A percentile compares a stretch with the other conserved stretches of the same genome.
Evolutionary conservation across 2,888 invertebrate species (phyloP).

Genomic region (Leptothorax acervorum): DNA sequence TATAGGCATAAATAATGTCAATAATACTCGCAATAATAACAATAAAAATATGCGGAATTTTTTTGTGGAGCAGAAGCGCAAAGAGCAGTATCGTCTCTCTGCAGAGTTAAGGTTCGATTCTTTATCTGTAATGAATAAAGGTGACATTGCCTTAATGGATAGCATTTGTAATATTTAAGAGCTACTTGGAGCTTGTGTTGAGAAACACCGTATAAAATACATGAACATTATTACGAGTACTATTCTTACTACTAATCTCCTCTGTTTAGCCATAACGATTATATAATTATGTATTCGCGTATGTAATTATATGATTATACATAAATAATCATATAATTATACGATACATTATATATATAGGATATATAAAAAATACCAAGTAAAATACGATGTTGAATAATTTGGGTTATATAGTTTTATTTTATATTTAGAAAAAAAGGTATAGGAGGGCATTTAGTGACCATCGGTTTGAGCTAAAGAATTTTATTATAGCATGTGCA

Average conservation of each 20-base stretch:
- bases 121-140: slow-evolving; percentile 68
- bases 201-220: slow-evolving; percentile 78
- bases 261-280: slow-evolving; percentile 78
- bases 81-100: slow-evolving; percentile 32
- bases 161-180: slow-evolving; percentile 67
- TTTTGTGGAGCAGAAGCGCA: slow-evolving; percentile 50
- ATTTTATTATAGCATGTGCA: slow-evolving; percentile 75
- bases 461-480: slow-evolving; percentile 81
- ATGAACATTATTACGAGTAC: slow-evolving; percentile 79
- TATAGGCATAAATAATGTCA: slow-evolving; percentile 37
- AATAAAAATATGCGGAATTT: slow-evolving; percentile 34
- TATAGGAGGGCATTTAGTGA: slow-evolving; percentile 72
- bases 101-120: slow-evolving; percentile 58
- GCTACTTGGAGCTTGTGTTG: slow-evolving; percentile 73
- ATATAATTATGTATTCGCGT: slow-evolving; percentile 58
- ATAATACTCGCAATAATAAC: slow-evolving; percentile 53
- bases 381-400: slow-evolving; percentile 70
- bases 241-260: slow-evolving; percentile 80
- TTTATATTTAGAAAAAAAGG: slow-evolving; percentile 70
- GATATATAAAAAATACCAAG: slow-evolving; percentile 74
- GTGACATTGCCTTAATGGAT: slow-evolving; percentile 68
- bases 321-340: slow-evolving; percentile 39
- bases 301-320: slow-evolving; percentile 43
- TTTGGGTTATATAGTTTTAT: slow-evolving; percentile 73
- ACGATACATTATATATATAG: slow-evolving; percentile 61